phyloP scores from a whole-genome alignment of 2,113 vertebrate species.

The Pterocles burchelli region DNA sequence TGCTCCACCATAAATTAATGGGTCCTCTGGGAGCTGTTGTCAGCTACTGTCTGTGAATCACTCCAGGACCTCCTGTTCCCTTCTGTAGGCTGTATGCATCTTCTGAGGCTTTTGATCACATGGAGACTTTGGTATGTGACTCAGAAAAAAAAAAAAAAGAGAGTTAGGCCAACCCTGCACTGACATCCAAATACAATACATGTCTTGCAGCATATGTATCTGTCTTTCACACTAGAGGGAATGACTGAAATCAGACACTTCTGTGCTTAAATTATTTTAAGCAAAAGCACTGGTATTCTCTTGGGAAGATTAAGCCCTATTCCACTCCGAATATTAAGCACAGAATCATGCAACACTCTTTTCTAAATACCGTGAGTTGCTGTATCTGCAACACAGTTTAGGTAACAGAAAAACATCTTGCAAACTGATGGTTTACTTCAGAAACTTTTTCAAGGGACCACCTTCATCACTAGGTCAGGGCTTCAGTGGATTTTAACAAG shows the following conservation, averaged over 20 bases:
- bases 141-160: neutral
- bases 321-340: neutral
- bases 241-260: neutral
- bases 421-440: neutral
- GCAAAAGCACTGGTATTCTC: neutral
- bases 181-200: neutral
- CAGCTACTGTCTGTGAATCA: slow-evolving; percentile 12
- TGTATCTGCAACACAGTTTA: neutral
- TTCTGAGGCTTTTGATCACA: neutral
- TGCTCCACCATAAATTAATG: neutral
- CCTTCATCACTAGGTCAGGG: neutral
- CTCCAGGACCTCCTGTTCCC: neutral
- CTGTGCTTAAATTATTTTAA: neutral
- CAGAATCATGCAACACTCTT: neutral
- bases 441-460: neutral
- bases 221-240: neutral
- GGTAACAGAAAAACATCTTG: neutral
- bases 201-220: neutral
- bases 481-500: neutral
- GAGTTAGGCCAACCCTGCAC: neutral
- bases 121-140: neutral
- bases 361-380: neutral
- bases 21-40: neutral
- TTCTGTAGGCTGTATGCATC: neutral
- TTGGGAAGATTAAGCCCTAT: neutral